Conservation (phyloP, 2,113 vertebrate species). For the Anthoscopus minutus region DNA sequence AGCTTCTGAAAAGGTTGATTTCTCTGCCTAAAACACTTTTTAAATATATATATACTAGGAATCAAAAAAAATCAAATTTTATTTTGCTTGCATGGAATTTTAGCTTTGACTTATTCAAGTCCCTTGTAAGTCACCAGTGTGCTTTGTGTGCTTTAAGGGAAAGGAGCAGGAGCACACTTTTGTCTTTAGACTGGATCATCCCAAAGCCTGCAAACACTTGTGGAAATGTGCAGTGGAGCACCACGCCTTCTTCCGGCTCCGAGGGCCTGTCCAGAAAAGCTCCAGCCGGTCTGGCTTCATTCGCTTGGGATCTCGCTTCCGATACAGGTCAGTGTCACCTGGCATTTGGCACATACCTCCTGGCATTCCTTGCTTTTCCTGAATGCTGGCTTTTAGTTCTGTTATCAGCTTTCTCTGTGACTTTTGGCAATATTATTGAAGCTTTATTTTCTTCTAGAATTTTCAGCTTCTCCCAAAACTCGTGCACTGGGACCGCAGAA, state of each 20-base stretch:
- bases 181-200: slow-evolving; percentile 95
- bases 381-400: neutral
- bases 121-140: neutral
- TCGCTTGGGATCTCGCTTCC: slow-evolving; percentile 93
- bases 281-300: slow-evolving; percentile 86
- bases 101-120: neutral
- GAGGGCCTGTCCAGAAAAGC: slow-evolving; percentile 88
- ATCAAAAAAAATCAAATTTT: neutral
- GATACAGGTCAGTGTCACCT: slow-evolving; percentile 83
- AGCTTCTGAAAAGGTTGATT: neutral
- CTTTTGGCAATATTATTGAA: neutral
- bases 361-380: neutral
- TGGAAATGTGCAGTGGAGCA: slow-evolving; percentile 99
- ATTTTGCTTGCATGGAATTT: neutral
- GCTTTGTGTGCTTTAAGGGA: slow-evolving; percentile 74
- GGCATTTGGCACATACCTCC: rapidly evolving
- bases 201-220: slow-evolving; percentile 96
- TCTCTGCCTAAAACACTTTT: neutral
- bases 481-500: neutral
- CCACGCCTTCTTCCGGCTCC: slow-evolving; percentile 94
- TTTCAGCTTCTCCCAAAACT: neutral
- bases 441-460: neutral
- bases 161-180: slow-evolving; percentile 99
- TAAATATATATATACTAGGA: rapidly evolving
- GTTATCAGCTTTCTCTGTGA: neutral